Base-by-base conservation (phyloP, 2,888 invertebrate species). In the Phengaris alcon region DNA sequence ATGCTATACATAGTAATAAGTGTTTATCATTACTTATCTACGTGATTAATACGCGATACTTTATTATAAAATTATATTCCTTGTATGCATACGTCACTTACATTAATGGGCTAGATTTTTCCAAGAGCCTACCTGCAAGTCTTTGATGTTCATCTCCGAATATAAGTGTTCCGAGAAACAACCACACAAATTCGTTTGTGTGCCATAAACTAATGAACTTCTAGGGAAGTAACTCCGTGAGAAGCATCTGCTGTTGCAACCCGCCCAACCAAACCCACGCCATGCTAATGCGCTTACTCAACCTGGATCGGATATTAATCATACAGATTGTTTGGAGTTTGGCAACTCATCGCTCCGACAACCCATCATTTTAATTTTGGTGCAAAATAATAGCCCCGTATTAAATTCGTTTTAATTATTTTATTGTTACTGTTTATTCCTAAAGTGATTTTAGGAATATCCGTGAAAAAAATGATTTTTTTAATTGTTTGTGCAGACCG, bases 191-290 rank as follows among this genome's bases (percentile, higher is more conserved):
- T 35, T 35, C 64, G 59, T 59, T 15, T 59, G 48, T 7, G 48
- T 22, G 22, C 59, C 59, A 64, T 13, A 64, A 64, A 12, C 64
- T 73, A 69, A 76, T 68, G 69, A 70, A 72, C 15, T 51, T 70
- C 52, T 52, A 72, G 54, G 72, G 72, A 72, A 72, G 22, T 72
- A 35, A 35, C 35, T 3, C 55, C 73, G 69, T 51, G 68, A 77
- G 70, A 76, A 64, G 76, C 77, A 77, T 77, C 77, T 75, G 64
- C 76, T 75, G 68, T 73, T 77, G 77, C 79, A 78, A 75, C 68
- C 75, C 77, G 68, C 76, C 76, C 76, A 74, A 72, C 70, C 76
- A 68, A 79, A 79, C 79, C 80, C 79, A 75, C 74, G 77, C 76
- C 57, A 48, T 68, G 70, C 76, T 74, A 74, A 73, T 76, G 77